Percentiles rank a stretch among this genome's conserved stretches.
Evolutionary conservation across 2,113 vertebrate genomes (phyloP).

Genomic region (Laterallus jamaicensis): DNA sequence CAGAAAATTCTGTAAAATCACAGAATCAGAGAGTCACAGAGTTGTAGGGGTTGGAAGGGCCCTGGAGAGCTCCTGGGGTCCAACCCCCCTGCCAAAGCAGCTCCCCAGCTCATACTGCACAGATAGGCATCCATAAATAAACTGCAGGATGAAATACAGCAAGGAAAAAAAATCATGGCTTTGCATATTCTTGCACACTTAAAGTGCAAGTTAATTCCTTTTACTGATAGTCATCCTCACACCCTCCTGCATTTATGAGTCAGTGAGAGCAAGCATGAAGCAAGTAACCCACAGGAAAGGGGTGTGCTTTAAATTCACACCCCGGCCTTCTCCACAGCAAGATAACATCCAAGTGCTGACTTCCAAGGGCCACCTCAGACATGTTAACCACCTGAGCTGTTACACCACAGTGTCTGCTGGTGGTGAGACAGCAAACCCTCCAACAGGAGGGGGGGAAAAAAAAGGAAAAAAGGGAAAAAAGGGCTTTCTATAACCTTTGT

Average conservation of each 20-base stretch:
- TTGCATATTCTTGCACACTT: background rate
- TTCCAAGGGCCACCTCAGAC: background rate
- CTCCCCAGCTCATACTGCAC: too few relatives aligned
- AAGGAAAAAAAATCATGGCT: background rate
- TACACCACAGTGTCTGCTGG: background rate
- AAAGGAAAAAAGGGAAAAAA: too few relatives aligned
- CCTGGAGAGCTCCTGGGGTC: too few relatives aligned
- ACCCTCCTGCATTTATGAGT: background rate
- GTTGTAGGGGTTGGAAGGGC: too few relatives aligned
- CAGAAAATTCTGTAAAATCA: background rate
- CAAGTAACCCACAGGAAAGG: background rate
- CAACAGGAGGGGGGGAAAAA: rapidly evolving
- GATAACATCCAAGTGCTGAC: background rate
- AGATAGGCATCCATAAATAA: background rate
- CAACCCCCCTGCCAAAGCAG: too few relatives aligned
- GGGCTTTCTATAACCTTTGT: background rate
- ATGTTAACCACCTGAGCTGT: background rate
- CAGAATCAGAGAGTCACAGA: too few relatives aligned
- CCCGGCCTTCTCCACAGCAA: background rate
- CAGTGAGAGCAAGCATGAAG: background rate
- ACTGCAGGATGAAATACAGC: rapidly evolving
- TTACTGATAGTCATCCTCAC: background rate
- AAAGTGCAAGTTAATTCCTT: background rate
- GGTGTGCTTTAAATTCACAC: background rate
- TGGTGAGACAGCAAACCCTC: background rate